Evolutionary conservation across 2,113 vertebrate genomes (phyloP), one percentile per base, ranked within the genome.

Genomic region (Burhinus bistriatus): DNA sequence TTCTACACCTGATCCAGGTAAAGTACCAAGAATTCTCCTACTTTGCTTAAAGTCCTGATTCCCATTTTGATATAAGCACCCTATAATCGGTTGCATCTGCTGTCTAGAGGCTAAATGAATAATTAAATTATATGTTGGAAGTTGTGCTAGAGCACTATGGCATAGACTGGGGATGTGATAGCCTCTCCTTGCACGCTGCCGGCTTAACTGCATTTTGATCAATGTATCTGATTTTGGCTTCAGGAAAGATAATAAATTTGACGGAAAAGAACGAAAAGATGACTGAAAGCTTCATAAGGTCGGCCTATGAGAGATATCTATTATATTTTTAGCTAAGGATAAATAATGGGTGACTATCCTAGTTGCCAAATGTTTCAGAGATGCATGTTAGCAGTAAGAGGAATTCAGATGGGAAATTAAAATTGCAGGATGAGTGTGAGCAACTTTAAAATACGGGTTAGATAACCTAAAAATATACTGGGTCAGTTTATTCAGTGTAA

Each of bases 1-100:
- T 99, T 29, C 96, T 99, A 15, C 97, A 99, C 95, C 98, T 99
- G 86, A 97, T 99, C 59, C 98, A 99, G 99, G 99, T 99, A 94
- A 94, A 19, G 20, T 1, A 3, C n/a, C 57, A 5, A 2, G 1
- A 45, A 6, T 6, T 78, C 40, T 51, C 15, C 30, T 78, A 0
- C 9, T 18, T 6, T 0, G 5, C 32, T 42, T 64, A 2, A 40
- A 49, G 34, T 38, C 32, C 19, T 3, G 10, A 18, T 64, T 73
- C 30, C 59, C 3, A 0, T 36, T 77, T 54, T 29, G 38, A 6
- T 47, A 4, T 4, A 4, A 59, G 36, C 27, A 11, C 6, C 65
- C n/a, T 14, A 4, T 6, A 17, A 13, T 13, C 1, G 0, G 9
- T 19, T 65, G 32, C 8, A 4, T 66, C 42, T 15, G 2, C 42